A percentile compares a stretch with the other conserved stretches of the same genome.
Conservation (phyloP, 1,140 invertebrate species). For the Arctopsyche grandis region DNA sequence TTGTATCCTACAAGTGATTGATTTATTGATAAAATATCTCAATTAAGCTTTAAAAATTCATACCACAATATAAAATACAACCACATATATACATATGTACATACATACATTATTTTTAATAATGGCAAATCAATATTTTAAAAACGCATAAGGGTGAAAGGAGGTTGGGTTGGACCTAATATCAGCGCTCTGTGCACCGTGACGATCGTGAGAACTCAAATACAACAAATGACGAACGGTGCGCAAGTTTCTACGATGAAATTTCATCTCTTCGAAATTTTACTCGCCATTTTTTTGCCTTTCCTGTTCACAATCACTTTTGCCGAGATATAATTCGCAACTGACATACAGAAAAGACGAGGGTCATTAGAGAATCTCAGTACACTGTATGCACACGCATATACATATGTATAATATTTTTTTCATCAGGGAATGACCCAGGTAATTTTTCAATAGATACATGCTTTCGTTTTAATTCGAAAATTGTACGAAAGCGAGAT, state of each 20-base stretch:
- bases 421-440: too few relatives aligned
- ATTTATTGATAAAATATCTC: too few relatives aligned
- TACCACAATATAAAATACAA: too few relatives aligned
- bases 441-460: background rate
- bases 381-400: too few relatives aligned
- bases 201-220: slow-evolving; percentile 9
- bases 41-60: too few relatives aligned
- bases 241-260: slow-evolving; percentile 24
- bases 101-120: too few relatives aligned
- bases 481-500: slow-evolving; percentile 27
- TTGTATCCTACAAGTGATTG: too few relatives aligned
- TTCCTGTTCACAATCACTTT: background rate
- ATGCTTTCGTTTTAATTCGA: slow-evolving; percentile 21
- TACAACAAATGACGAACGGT: background rate
- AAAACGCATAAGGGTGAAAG: background rate
- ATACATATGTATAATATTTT: too few relatives aligned
- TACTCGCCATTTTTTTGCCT: background rate
- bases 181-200: background rate
- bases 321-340: background rate
- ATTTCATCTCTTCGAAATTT: slow-evolving; percentile 6
- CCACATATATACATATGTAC: too few relatives aligned
- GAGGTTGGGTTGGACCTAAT: background rate
- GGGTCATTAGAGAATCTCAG: background rate
- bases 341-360: background rate
- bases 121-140: too few relatives aligned